Evolutionary conservation across 2,113 vertebrate genomes (phyloP).

Genomic region (Felis chaus): DNA sequence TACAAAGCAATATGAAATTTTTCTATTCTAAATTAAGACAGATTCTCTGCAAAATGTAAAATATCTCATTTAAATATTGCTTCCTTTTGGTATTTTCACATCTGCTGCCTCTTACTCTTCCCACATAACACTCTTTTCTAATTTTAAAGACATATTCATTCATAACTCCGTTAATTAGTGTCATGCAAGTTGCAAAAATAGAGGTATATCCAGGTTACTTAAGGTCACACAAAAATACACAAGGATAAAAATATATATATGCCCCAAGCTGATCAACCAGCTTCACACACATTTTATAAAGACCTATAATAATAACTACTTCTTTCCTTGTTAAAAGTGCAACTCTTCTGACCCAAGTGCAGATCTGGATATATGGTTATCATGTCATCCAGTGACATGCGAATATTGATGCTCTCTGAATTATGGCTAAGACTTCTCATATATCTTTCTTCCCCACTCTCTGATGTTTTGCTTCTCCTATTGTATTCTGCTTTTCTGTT

Average conservation of each 20-base stretch:
- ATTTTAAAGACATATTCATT: slow-evolving; percentile 50
- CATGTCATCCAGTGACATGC: not conserved
- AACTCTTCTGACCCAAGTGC: not conserved
- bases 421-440: not conserved
- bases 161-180: slow-evolving; percentile 41
- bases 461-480: not conserved
- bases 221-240: slow-evolving; percentile 43
- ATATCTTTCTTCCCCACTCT: not conserved
- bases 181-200: not conserved
- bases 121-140: slow-evolving; percentile 24
- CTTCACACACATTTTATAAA: not conserved
- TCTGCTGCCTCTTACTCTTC: slow-evolving; percentile 48
- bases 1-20: not conserved
- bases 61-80: slow-evolving; percentile 60
- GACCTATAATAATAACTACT: not conserved
- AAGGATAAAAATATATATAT: not conserved
- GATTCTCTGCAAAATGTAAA: slow-evolving; percentile 44
- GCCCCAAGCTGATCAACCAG: not conserved
- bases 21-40: slow-evolving; percentile 4
- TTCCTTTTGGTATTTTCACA: slow-evolving; percentile 65
- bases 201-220: not conserved
- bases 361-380: not conserved
- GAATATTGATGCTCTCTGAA: not conserved
- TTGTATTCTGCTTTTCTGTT: not conserved
- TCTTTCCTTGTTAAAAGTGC: not conserved